A percentile compares a stretch with the other conserved stretches of the same genome.
phyloP scores from a whole-genome alignment of 1,140 invertebrate species.

The Luehdorfia chinensis region DNA sequence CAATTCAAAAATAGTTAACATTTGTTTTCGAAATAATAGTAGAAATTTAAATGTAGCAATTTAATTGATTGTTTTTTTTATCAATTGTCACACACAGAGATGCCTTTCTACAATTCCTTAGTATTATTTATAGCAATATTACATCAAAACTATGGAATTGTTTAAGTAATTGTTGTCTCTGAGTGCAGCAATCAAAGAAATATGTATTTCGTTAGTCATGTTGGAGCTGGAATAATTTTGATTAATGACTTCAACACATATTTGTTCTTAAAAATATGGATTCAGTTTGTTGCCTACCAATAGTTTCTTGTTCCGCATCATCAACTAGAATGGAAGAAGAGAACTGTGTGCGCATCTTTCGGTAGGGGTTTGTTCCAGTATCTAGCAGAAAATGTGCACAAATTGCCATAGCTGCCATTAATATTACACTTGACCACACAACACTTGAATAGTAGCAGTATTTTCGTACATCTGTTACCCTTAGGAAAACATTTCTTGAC shows the following conservation, averaged over 20 bases:
- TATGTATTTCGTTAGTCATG: no score
- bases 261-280: no score
- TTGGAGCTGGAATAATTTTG: no score
- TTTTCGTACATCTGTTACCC: conserved; percentile 89
- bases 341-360: conserved; percentile 63
- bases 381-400: conserved; percentile 90
- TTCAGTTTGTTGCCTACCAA: conserved; percentile 75
- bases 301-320: conserved; percentile 81
- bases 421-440: conserved; percentile 84
- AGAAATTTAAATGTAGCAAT: no score
- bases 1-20: background rate
- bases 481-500: conserved; percentile 88
- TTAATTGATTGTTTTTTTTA: no score
- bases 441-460: conserved; percentile 91
- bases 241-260: no score
- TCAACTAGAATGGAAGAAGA: conserved; percentile 60
- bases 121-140: no score
- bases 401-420: conserved; percentile 84
- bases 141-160: no score
- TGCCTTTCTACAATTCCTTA: no score
- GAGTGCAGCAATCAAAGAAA: no score
- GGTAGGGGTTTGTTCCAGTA: conserved; percentile 75
- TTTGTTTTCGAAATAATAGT: background rate
- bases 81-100: no score
- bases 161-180: no score